Base-by-base conservation (phyloP, 2,888 invertebrate genomes). In the Cheilosia grossa region DNA sequence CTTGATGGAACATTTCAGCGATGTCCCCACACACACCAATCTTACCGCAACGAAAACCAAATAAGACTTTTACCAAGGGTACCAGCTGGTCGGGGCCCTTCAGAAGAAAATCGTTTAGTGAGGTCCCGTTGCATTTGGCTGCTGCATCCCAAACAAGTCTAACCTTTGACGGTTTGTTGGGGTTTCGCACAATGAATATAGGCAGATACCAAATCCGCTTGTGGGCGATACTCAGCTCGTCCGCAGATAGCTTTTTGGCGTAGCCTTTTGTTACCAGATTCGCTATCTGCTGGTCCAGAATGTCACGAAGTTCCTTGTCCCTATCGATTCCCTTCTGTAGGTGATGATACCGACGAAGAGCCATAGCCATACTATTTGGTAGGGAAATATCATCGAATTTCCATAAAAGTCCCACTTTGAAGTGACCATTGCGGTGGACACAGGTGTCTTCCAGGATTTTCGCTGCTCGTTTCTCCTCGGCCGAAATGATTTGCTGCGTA, bases 111-210 rank as follows among this genome's bases (percentile, higher is more conserved):
- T 89, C 88, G 70, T 90, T 90, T 2, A 90, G 63, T 7, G 86
- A 87, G 2, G 86, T 37, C 4, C 89, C 89, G 17, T 88, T 59
- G 5, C 72, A 83, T 58, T 86, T 88, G 0, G 89, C 89, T 4
- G 89, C 90, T 2, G 89, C 90, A 74, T 90, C 90, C 85, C 85
- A 90, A 1, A 90, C 90, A 10, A 90, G 59, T 30, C 89, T 72
- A 2, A 89, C 44, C 67, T 88, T 87, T 30, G 78, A 82, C 0
- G 87, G 88, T 66, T 90, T 89, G 17, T 89, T 89, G 5, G 88
- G 83, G 37, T 87, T 88, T 1, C 19, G 17, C 19, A 54, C 33
- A 2, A 21, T 21, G 2, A 21, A 21, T 21, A 21, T 21, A 21
- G 21, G 21, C 21, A 21, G 21, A 21, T 21, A 21, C 21, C 21